Base-by-base conservation (phyloP, 2,113 vertebrate genomes). In the Forbesichthys agassizii region DNA sequence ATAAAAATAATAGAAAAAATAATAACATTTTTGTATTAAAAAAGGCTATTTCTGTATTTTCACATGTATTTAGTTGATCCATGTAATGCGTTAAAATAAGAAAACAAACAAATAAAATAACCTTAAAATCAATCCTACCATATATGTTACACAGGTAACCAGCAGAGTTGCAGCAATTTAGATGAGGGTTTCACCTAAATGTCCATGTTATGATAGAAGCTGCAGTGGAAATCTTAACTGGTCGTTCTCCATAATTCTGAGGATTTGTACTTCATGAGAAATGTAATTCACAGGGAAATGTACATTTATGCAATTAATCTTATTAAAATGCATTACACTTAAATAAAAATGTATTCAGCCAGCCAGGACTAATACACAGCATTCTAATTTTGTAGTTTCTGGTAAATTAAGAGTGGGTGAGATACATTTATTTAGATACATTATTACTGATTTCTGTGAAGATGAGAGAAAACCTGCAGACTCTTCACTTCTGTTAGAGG, bases 381-480 rank as follows among this genome's bases (percentile, higher is more conserved):
- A 80, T 84, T 82, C 80, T 84, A 68, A 80, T 80, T 84, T 86
- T 87, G 82, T 84, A 86, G 79, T 84, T 69, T 62, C 74, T 27
- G 68, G 80, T 82, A 82, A 74, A 86, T 82, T 80, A 81, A 65
- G 20, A 63, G 48, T 0, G 66, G 42, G 36, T 69, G 74, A 83
- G 82, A 87, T 84, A 77, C 84, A 87, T 81, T 71, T 67, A 80
- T 77, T 65, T 73, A 82, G 82, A 83, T 79, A 81, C 77, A 72
- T 62, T 71, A 75, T 82, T 80, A 84, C 66, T 1, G 74, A 84
- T 78, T 78, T 71, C 62, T 84, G 74, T 71, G 74, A 16, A 76
- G 69, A 74, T 69, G 55, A 78, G 65, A 61, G 64, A 61, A 56
- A 61, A 53, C 10, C 7, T 54, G 69, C 78, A 62, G 33, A 77